Evolutionary conservation across 2,113 vertebrate genomes (phyloP).

Genomic region (Myiagra hebetior): DNA sequence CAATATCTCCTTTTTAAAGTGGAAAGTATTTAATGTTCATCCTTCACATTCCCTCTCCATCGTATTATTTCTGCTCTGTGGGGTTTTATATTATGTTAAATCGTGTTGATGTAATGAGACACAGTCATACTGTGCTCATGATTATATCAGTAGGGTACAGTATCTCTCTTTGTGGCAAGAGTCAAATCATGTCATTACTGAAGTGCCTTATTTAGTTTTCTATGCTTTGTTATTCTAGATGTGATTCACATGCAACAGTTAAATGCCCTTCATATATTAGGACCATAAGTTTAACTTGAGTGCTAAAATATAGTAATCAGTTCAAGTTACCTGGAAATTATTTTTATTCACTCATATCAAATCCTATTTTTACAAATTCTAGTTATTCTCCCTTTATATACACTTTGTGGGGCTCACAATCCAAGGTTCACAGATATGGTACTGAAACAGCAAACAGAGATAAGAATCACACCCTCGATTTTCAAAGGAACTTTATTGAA

Average conservation of each 20-base stretch:
- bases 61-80: slow-evolving; percentile 21
- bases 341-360: background rate
- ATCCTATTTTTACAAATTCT: background rate
- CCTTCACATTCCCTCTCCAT: background rate
- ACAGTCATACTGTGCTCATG: background rate
- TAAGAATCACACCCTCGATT: background rate
- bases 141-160: background rate
- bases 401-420: background rate
- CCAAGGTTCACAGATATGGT: background rate
- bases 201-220: background rate
- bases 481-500: background rate
- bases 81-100: slow-evolving; percentile 9
- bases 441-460: background rate
- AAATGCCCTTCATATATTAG: background rate
- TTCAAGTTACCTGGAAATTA: background rate
- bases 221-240: background rate
- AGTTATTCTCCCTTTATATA: background rate
- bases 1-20: background rate
- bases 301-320: slow-evolving; percentile 28
- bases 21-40: slow-evolving; percentile 8
- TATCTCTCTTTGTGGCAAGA: background rate
- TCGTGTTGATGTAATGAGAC: slow-evolving; percentile 25
- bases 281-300: background rate
- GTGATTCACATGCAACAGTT: background rate
- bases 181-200: background rate